Conservation (phyloP, 2,797 vertebrate genomes). For the Rhabdophis nuchalis region DNA sequence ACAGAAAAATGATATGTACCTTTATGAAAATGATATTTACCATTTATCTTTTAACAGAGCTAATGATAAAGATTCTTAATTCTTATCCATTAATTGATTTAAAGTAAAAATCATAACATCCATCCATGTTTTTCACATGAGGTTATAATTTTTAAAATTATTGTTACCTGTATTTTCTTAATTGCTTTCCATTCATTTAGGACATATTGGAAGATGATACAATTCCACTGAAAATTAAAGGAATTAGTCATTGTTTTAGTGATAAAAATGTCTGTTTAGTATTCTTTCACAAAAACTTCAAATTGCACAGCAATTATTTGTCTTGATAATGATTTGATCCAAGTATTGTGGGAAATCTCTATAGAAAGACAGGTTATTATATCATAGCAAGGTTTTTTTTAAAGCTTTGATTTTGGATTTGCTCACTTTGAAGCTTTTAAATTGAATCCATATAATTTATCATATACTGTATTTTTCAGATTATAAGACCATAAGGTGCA, state of each 20-base stretch:
- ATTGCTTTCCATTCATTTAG: not conserved
- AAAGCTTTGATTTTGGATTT: conserved; percentile 26
- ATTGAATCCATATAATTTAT: conserved; percentile 32
- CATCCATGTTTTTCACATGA: not conserved
- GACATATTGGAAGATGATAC: not conserved
- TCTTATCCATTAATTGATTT: not conserved
- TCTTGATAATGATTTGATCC: conserved; percentile 7
- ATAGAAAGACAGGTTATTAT: not conserved
- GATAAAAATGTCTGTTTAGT: not conserved
- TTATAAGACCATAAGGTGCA: too few species aligned
- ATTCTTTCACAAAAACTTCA: conserved; percentile 14
- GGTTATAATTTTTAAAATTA: not conserved
- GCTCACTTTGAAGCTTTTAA: conserved; percentile 36
- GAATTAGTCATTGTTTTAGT: not conserved
- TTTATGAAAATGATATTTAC: too few species aligned
- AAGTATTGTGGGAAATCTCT: not conserved
- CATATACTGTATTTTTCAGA: not conserved
- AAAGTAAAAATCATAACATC: not conserved
- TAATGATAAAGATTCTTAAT: not conserved
- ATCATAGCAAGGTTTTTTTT: not conserved
- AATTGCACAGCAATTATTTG: not conserved
- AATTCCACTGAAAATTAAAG: not conserved
- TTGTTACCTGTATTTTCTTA: not conserved
- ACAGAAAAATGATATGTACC: not conserved
- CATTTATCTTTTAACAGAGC: not conserved